Base-by-base conservation (phyloP, 2,113 vertebrate genomes). In the Oophaga pumilio region DNA sequence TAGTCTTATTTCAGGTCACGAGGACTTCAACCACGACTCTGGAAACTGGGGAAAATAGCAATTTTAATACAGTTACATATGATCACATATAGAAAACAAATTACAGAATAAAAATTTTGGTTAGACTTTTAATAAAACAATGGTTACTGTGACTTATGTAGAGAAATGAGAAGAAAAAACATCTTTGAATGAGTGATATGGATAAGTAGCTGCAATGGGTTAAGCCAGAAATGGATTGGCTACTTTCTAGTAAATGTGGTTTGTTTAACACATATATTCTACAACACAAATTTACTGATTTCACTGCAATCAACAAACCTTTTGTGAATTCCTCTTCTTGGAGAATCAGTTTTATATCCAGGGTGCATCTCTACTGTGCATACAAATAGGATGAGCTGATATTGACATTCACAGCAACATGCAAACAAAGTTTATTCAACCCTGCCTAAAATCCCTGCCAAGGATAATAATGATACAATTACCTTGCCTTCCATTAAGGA, bases 321-420 rank as follows among this genome's bases (percentile, higher is more conserved):
- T 64, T 76, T 77, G 57, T 85, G 57, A 85, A 76, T 77, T 64
- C 24, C 24, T 74, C 43, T 77, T 66, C 74, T 86, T 78, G 59
- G 22, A 77, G 57, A 60, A 85, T 78, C 59, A 53, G 33, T 86
- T 60, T 66, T 66, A 86, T 68, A 78, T 78, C 56, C 85, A 78
- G 85, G 22, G n/a, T 64, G 74, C 56, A 24, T 78, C 43, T 62
- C 15, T 52, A 56, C 43, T 85, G 17, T 57, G 85, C 85, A 86
- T 86, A 86, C 85, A 78, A 86, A 86, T 86, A 69, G 60, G 85
- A 69, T 80, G 60, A 69, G 18, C 52, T 69, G 85, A 50, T 79
- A 86, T 86, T 86, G 76, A 69, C 85, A 86, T 86, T 64, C 85
- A 86, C 49, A 86, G 76, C 85, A 69, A 26, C 85, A 86, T 80